Evolutionary conservation across 2,797 vertebrate species (phyloP).

Genomic region (Pyrocephalus nanus): DNA sequence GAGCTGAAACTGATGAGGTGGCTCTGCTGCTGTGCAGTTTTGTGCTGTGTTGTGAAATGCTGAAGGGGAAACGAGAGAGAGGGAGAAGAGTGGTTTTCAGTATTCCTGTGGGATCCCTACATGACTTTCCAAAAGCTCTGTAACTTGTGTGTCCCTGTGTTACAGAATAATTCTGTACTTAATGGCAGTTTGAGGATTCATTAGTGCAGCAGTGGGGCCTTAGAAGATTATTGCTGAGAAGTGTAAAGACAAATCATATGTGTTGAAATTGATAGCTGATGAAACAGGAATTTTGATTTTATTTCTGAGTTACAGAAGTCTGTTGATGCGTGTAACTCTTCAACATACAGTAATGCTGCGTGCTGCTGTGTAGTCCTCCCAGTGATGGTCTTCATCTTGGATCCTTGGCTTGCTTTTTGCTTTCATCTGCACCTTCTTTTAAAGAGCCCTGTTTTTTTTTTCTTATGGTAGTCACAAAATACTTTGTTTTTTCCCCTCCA

Average conservation of each 20-base stretch:
- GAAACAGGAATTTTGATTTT: not conserved
- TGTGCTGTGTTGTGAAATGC: not conserved
- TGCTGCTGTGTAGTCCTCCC: not conserved
- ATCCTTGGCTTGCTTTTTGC: not conserved
- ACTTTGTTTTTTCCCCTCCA: not conserved
- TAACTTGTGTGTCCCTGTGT: not conserved
- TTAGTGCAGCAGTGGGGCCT: not conserved
- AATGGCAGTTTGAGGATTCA: not conserved
- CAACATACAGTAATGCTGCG: not conserved
- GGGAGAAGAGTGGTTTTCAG: not conserved
- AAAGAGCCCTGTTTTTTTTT: not conserved
- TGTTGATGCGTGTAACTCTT: not conserved
- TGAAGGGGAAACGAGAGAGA: not conserved
- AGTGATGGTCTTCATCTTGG: not conserved
- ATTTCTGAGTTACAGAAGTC: not conserved
- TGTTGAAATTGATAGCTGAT: not conserved
- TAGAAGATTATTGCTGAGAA: not conserved
- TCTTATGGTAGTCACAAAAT: not conserved
- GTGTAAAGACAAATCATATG: rapidly evolving
- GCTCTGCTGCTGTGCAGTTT: not conserved
- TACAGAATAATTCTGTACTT: not conserved
- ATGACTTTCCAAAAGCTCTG: not conserved
- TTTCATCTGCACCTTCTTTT: not conserved
- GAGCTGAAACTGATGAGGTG: not conserved
- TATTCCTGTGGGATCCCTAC: not conserved